Conservation (phyloP, 2,888 invertebrate species). For the Microplitis manilae region DNA sequence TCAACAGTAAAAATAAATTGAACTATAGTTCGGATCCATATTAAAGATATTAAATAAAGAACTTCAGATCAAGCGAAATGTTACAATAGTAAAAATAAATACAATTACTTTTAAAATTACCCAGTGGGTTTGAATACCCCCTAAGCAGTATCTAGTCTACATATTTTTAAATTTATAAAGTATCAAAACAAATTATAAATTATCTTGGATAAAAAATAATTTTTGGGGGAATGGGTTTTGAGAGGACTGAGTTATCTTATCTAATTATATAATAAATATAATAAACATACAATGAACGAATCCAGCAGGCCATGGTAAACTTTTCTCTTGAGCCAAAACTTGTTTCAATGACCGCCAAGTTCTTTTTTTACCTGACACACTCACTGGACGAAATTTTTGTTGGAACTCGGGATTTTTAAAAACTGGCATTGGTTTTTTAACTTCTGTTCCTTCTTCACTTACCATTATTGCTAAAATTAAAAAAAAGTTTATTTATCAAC, state of each 20-base stretch:
- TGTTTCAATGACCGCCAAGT: constrained; percentile 93
- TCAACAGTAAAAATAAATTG: neutral
- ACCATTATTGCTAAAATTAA: constrained; percentile 56
- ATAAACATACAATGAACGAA: constrained; percentile 81
- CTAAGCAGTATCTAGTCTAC: no score
- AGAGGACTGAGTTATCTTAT: no score
- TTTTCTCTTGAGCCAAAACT: constrained; percentile 85
- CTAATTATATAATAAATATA: neutral
- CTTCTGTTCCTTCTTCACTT: constrained; percentile 62
- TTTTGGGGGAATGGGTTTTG: no score
- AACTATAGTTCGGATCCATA: no score
- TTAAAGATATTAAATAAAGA: no score
- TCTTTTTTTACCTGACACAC: constrained; percentile 78
- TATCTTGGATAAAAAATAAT: constrained; percentile 17
- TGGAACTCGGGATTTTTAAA: constrained; percentile 66
- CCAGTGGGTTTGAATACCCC: no score
- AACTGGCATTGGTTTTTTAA: constrained; percentile 61
- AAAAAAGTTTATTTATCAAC: neutral
- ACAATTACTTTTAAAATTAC: no score
- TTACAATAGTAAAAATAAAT: neutral
- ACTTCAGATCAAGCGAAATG: neutral
- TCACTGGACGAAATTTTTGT: constrained; percentile 65
- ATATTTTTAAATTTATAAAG: neutral
- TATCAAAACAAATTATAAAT: constrained; percentile 19
- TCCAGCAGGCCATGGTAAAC: constrained; percentile 84